phyloP scores from a whole-genome alignment of 2,888 invertebrate species.

The Molorchus minor region DNA sequence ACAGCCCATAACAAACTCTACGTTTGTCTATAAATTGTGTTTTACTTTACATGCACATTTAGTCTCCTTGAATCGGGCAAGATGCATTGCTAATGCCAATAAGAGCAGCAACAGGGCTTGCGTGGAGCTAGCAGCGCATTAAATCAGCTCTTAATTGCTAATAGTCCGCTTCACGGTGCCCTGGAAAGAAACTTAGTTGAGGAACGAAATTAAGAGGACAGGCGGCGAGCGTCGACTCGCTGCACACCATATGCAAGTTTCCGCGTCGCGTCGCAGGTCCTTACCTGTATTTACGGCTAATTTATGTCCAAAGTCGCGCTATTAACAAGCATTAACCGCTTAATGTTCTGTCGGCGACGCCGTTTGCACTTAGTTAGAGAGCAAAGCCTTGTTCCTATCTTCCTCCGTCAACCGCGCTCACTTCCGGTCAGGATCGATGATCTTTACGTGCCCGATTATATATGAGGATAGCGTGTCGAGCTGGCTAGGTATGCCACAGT shows the following conservation, averaged over 20 bases:
- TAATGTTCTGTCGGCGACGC: slow-evolving; percentile 54
- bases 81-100: slow-evolving; percentile 47
- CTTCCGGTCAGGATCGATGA: slow-evolving; percentile 43
- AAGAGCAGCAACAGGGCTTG: slow-evolving; percentile 40
- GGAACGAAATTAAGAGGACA: slow-evolving; percentile 24
- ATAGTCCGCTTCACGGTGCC: slow-evolving; percentile 43
- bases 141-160: slow-evolving; percentile 49
- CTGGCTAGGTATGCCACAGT: too few relatives aligned
- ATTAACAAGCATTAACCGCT: slow-evolving; percentile 58
- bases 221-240: background rate
- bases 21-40: too few relatives aligned
- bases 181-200: slow-evolving; percentile 43
- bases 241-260: slow-evolving; percentile 28
- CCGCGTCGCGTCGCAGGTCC: slow-evolving; percentile 23
- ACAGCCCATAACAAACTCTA: too few relatives aligned
- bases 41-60: too few relatives aligned
- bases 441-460: slow-evolving; percentile 33
- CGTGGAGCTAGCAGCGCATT: slow-evolving; percentile 38
- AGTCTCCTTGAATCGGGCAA: slow-evolving; percentile 29
- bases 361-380: slow-evolving; percentile 50
- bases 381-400: slow-evolving; percentile 36
- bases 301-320: slow-evolving; percentile 56
- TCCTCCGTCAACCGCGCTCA: slow-evolving; percentile 37
- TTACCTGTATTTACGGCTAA: slow-evolving; percentile 54
- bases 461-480: too few relatives aligned